A percentile compares a stretch with the other conserved stretches of the same genome.
Evolutionary conservation across 2,797 vertebrate species (phyloP).

Genomic region (Huso huso): DNA sequence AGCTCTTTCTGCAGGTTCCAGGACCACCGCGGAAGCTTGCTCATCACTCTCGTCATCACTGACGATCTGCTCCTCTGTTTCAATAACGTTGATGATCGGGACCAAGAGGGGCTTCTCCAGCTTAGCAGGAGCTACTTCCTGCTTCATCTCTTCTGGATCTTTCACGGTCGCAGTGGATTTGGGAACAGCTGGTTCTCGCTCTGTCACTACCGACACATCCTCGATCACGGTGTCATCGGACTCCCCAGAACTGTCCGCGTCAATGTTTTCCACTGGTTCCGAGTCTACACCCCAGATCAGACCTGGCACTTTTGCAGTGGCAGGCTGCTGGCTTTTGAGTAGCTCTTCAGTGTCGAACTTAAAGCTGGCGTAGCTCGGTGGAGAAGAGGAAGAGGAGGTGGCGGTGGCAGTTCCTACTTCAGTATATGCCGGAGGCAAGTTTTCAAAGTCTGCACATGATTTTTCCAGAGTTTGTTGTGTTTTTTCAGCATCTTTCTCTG

Average conservation of each 20-base stretch:
- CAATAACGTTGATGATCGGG: constrained; percentile 71
- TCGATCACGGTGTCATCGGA: constrained; percentile 84
- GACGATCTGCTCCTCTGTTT: constrained; percentile 54
- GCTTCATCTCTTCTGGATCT: constrained; percentile 26
- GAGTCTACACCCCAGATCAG: constrained; percentile 34
- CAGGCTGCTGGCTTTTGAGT: constrained; percentile 23
- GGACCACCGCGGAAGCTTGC: constrained; percentile 40
- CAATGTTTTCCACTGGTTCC: constrained; percentile 44
- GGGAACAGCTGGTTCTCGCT: constrained; percentile 2
- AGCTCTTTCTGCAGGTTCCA: constrained; percentile 27
- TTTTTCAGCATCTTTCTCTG: constrained; percentile 38
- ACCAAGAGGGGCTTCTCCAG: constrained; percentile 54
- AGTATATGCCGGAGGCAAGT: constrained; percentile 18
- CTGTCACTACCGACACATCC: constrained; percentile 38
- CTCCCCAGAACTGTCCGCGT: constrained; percentile 79
- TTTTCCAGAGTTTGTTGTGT: constrained; percentile 22
- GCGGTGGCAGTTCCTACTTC: background rate
- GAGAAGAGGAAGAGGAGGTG: constrained; percentile 8
- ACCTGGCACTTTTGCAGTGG: constrained; percentile 12
- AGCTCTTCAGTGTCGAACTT: background rate
- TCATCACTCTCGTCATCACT: constrained; percentile 60
- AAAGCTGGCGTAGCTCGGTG: constrained; percentile 9
- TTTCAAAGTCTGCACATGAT: constrained; percentile 35
- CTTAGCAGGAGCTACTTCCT: constrained; percentile 17
- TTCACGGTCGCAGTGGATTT: constrained; percentile 7